Evolutionary conservation across 1,140 invertebrate species (phyloP).

Genomic region (Drosophila murphyi): DNA sequence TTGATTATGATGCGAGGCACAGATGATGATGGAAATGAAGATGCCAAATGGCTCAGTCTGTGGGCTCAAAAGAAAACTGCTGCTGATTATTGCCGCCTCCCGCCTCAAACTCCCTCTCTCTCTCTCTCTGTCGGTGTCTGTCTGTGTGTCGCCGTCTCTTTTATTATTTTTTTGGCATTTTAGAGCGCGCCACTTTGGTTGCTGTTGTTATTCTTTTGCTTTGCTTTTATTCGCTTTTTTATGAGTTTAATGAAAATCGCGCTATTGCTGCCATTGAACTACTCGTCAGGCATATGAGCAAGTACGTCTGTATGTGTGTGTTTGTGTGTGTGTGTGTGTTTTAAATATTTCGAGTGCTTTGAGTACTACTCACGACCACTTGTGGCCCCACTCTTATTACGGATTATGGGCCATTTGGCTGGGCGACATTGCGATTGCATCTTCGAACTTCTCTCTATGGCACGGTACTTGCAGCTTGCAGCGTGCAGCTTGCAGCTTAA

Average conservation of each 20-base stretch:
- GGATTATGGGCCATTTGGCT: conserved; percentile 40
- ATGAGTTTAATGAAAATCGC: conserved; percentile 65
- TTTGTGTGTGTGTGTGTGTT: neutral
- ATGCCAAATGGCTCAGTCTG: conserved; percentile 62
- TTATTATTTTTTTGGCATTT: conserved; percentile 26
- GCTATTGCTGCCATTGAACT: conserved; percentile 46
- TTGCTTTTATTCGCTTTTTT: conserved; percentile 56
- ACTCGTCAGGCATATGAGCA: conserved; percentile 15
- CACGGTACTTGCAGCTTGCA: conserved; percentile 1
- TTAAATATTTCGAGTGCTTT: conserved; percentile 2
- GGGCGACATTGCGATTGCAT: conserved; percentile 24
- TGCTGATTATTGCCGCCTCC: conserved; percentile 39
- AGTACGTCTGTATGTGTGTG: neutral
- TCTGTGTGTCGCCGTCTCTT: too few relatives aligned
- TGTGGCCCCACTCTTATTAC: conserved; percentile 12
- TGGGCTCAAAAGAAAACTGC: conserved; percentile 33
- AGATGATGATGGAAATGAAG: conserved; percentile 79
- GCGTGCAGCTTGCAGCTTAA: conserved; percentile 24
- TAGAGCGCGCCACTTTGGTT: conserved; percentile 58
- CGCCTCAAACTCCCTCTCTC: too few relatives aligned
- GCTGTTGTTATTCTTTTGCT: conserved; percentile 37
- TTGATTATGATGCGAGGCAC: conserved; percentile 75
- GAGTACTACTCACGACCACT: conserved; percentile 16
- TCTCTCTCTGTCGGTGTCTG: neutral
- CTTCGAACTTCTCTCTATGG: neutral